phyloP scores from a whole-genome alignment of 1,140 invertebrate genomes.

The Orussus abietinus region DNA sequence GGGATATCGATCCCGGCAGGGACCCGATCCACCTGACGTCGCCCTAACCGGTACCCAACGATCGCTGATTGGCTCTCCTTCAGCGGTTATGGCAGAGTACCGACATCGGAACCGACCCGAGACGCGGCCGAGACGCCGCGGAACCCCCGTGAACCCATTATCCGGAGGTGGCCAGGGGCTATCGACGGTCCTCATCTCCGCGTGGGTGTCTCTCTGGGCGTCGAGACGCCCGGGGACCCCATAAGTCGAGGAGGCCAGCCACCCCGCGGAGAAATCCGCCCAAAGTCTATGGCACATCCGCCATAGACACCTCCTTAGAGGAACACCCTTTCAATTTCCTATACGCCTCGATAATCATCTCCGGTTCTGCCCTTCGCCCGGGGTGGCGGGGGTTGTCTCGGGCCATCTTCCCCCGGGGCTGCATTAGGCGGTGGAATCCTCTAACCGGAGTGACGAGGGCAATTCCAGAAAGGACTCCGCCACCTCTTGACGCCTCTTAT shows the following conservation, averaged over 20 bases:
- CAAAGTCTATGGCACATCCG: conserved; percentile 18
- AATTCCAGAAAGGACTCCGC: no score
- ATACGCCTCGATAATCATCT: conserved; percentile 50
- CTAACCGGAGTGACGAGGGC: no score
- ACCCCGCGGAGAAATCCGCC: conserved; percentile 33
- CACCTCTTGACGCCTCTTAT: no score
- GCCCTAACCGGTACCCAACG: no score
- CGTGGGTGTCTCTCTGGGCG: conserved; percentile 44
- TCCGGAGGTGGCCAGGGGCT: conserved; percentile 33
- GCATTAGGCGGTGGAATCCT: no score
- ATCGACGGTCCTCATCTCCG: conserved; percentile 34
- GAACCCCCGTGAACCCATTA: conserved; percentile 25
- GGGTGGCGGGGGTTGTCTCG: conserved; percentile 23
- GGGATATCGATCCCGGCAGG: no score
- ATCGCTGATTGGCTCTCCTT: no score
- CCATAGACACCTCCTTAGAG: conserved; percentile 46
- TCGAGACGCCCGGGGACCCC: conserved; percentile 30
- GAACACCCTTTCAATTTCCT: conserved; percentile 52
- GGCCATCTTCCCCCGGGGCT: no score
- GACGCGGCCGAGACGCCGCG: conserved; percentile 9
- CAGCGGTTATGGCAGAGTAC: no score
- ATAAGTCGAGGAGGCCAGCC: conserved; percentile 30
- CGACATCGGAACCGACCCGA: no score
- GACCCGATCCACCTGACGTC: no score
- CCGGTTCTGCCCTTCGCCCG: conserved; percentile 19